These are phyloP conservation scores for Anaspis maculata DNA, from an alignment of 2,888 invertebrate genomes.

Conservation along the genomic window DNA sequence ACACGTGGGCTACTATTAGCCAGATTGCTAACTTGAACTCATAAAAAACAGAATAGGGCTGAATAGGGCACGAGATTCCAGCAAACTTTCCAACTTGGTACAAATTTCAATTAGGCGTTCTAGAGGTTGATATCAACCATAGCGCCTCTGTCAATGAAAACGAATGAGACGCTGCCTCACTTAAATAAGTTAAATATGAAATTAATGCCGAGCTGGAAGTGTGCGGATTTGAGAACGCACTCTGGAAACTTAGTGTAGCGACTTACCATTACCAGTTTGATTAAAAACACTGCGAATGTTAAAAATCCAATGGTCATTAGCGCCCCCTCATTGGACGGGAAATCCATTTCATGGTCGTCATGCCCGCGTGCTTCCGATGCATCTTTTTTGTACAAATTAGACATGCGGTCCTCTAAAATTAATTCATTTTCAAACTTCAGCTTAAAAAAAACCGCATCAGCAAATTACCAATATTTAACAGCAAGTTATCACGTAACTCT, in stretches of 20 bases:
- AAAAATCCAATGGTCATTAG: slow-evolving; percentile 77
- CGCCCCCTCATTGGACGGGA: slow-evolving; percentile 73
- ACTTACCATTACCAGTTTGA: slow-evolving; percentile 72
- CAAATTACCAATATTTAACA: slow-evolving; percentile 56
- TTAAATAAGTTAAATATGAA: too few relatives aligned
- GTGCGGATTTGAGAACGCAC: too few relatives aligned
- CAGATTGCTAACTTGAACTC: too few relatives aligned
- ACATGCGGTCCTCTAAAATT: slow-evolving; percentile 14
- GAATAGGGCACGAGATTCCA: too few relatives aligned
- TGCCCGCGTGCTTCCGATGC: slow-evolving; percentile 24
- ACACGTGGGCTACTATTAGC: too few relatives aligned
- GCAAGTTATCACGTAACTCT: slow-evolving; percentile 50
- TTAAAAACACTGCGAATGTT: slow-evolving; percentile 76
- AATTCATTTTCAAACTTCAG: neutral
- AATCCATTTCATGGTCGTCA: slow-evolving; percentile 52
- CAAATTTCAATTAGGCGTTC: too few relatives aligned
- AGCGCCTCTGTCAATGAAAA: too few relatives aligned
- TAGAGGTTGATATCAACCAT: too few relatives aligned
- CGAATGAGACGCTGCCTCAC: too few relatives aligned
- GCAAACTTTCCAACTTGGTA: too few relatives aligned
- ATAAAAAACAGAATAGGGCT: too few relatives aligned
- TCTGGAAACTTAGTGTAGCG: neutral
- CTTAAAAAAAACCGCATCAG: neutral
- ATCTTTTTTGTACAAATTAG: slow-evolving; percentile 18
- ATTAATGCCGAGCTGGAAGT: too few relatives aligned